Percentiles rank a stretch among this genome's conserved stretches.
phyloP scores from a whole-genome alignment of 1,140 invertebrate species.

The Colletes gigas region DNA sequence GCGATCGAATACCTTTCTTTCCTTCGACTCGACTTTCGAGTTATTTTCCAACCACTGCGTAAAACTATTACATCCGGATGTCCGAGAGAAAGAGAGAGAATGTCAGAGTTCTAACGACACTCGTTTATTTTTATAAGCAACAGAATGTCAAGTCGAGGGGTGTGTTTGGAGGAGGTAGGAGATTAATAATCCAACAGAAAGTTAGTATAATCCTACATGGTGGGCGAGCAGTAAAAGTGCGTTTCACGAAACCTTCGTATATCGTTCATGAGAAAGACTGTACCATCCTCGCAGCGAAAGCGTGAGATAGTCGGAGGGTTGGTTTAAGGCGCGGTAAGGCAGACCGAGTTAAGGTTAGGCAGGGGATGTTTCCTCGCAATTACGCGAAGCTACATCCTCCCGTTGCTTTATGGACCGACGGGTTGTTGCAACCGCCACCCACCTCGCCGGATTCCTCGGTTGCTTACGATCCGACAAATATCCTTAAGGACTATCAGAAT shows the following conservation, averaged over 20 bases:
- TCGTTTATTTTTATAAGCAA: no score
- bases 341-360: conserved; percentile 44
- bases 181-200: neutral
- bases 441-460: conserved; percentile 41
- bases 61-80: no score
- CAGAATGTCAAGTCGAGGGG: no score
- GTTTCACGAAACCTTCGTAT: conserved; percentile 7
- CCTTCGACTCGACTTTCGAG: neutral
- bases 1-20: neutral
- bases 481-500: conserved; percentile 37
- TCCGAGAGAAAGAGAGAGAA: no score
- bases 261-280: conserved; percentile 40
- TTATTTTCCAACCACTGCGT: neutral
- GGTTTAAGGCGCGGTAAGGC: conserved; percentile 45
- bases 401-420: conserved; percentile 50
- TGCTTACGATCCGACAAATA: conserved; percentile 52
- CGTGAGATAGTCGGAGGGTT: conserved; percentile 14
- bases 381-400: conserved; percentile 46
- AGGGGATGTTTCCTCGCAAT: conserved; percentile 51
- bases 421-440: conserved; percentile 33
- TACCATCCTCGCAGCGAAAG: neutral
- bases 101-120: no score
- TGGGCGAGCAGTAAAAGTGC: neutral
- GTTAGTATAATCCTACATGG: neutral
- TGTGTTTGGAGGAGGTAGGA: neutral